Base-by-base conservation (phyloP, 1,140 invertebrate genomes). In the Halyomorpha halys region DNA sequence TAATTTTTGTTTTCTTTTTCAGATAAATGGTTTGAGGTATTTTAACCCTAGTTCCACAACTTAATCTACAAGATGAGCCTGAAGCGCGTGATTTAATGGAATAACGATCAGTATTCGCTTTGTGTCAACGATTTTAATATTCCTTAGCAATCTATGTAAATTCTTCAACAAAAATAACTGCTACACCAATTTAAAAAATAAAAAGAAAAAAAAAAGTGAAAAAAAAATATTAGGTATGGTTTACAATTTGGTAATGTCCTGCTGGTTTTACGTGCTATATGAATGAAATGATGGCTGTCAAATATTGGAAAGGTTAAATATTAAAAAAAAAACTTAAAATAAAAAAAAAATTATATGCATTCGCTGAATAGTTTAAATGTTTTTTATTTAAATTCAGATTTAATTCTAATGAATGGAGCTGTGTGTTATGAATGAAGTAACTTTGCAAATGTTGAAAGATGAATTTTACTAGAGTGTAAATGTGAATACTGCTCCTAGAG, bases 21-120 rank as follows among this genome's bases (percentile, higher is more conserved):
- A 86, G 85, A 85, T 85, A 79, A 87, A 87, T 70, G 85, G 85
- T 19, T 74, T 85, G 65, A 80, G 83, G 73, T 86, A 83, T 78
- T 86, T 85, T 75, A 83, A 85, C 67, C 84, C 83, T 13, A 80
- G 80, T 49, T 65, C 68, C 4, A 63, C 68, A 54, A 66, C 65
- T 45, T 66, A 68, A 44, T 39, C 15, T 15, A 49, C 13, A 15
- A 16, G 19, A 18, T 27, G 19, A 30, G 34, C 15, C 56, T 59
- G 39, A 60, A 53, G 53, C 15, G 25, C 23, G 16, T 34, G 39
- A 13, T 65, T 64, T 23, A 9, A 47, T 39, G 44, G 23, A 60
- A 51, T 44, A 63, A 66, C 65, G 44, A 66, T 63, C 65, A 66
- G 65, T 66, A 66, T 66, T 66, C 47, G 61, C 61, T 63, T 39